Evolutionary conservation across 2,797 vertebrate genomes (phyloP).

Genomic region (Octomys mimax): DNA sequence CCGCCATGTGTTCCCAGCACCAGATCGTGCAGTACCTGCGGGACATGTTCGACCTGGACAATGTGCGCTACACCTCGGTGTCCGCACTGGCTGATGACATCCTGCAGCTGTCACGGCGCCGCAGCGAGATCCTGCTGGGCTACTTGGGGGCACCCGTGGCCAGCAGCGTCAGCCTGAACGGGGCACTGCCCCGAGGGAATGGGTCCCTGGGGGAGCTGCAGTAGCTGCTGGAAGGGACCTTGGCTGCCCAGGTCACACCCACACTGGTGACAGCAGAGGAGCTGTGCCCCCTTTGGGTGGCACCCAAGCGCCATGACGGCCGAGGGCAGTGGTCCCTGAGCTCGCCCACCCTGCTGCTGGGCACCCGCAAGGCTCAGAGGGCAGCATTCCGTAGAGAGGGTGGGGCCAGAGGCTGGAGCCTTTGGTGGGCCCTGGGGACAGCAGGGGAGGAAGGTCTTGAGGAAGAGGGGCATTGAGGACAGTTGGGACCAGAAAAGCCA

Average conservation of each 20-base stretch:
- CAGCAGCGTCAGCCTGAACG: slow-evolving; percentile 90
- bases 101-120: slow-evolving; percentile 95
- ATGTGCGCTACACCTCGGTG: slow-evolving; percentile 95
- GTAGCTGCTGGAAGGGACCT: slow-evolving; percentile 45
- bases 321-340: not conserved
- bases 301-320: not conserved
- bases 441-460: not conserved
- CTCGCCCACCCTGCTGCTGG: not conserved
- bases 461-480: not conserved
- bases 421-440: not conserved
- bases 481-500: not conserved
- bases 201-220: slow-evolving; percentile 81
- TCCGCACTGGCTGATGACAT: slow-evolving; percentile 96
- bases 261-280: not conserved
- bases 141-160: slow-evolving; percentile 93
- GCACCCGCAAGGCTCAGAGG: not conserved
- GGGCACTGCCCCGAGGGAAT: slow-evolving; percentile 86
- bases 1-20: slow-evolving; percentile 89
- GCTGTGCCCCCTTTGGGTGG: not conserved
- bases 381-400: not conserved
- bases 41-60: slow-evolving; percentile 99
- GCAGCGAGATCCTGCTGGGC: slow-evolving; percentile 96
- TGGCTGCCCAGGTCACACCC: not conserved
- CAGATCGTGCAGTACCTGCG: slow-evolving; percentile 98
- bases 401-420: not conserved